Evolutionary conservation across 2,888 invertebrate genomes (phyloP).

Genomic region (Neuroscelio doddi): DNA sequence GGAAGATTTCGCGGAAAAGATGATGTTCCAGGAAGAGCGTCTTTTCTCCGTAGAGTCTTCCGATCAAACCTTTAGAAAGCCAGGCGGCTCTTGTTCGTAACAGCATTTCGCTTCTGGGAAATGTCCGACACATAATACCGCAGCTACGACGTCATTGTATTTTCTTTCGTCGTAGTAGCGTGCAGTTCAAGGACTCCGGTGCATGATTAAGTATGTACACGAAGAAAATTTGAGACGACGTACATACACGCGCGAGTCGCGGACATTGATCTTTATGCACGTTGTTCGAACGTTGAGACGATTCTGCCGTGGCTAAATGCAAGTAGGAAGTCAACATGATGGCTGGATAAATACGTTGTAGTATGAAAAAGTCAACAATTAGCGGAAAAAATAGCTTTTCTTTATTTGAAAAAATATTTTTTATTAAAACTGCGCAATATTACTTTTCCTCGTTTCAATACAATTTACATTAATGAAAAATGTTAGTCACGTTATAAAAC

Average conservation of each 20-base stretch:
- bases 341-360: too few species aligned
- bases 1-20: constrained; percentile 18
- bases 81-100: constrained; percentile 8
- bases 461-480: too few species aligned
- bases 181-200: constrained; percentile 19
- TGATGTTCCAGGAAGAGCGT: constrained; percentile 28
- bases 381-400: too few species aligned
- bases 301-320: too few species aligned
- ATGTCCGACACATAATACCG: constrained; percentile 17
- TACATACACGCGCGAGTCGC: constrained; percentile 1
- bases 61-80: constrained; percentile 19
- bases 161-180: constrained; percentile 14
- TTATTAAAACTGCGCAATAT: too few species aligned
- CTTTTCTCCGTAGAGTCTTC: constrained; percentile 16
- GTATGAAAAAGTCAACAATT: too few species aligned
- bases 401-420: too few species aligned
- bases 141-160: constrained; percentile 30
- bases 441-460: too few species aligned
- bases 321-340: too few species aligned
- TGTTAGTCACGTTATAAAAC: too few species aligned
- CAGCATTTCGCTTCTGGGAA: constrained; percentile 32
- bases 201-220: constrained; percentile 7
- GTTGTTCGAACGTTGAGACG: too few species aligned
- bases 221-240: constrained; percentile 14
- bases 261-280: constrained; percentile 17